Base-by-base conservation (phyloP, 1,140 invertebrate genomes). In the Cephus cinctus region DNA sequence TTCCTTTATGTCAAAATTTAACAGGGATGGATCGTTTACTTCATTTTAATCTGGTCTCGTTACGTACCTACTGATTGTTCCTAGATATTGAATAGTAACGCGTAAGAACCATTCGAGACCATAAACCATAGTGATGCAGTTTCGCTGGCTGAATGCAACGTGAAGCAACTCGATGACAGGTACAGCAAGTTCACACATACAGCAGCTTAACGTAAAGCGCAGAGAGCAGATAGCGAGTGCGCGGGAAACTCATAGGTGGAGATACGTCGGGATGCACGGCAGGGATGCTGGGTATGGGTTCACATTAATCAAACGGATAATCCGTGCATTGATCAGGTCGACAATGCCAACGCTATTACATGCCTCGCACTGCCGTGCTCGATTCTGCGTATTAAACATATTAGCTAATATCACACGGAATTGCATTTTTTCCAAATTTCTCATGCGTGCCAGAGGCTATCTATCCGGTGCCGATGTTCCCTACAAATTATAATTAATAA, bases 271-370 rank as follows among this genome's bases (percentile, higher is more conserved):
- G 18, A 42, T 34, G 49, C 22, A 34, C 23, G 20, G 49, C 22
- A 34, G 16, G 20, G n/a, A 31, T 40, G 20, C 23, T 34, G 35
- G 44, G 48, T 61, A 47, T 43, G 44, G 49, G 47, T 53, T 52
- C 44, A 36, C 54, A 54, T 67, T 67, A 66, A 67, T 64, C 65
- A 63, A 27, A 27, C 25, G 25, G 25, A n/a, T 27, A 27, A 64
- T 61, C 53, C 47, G 43, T 39, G 54, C 61, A 63, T 61, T 66
- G 63, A 67, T 55, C 59, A 54, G 51, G 36, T 40, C 54, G 50
- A 59, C 55, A 59, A 65, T 65, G 49, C 52, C 52, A 44, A 25
- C 44, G 44, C 38, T 32, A 50, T 56, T 59, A 52, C 49, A 50
- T 47, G 52, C 43, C 38, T 56, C 19, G 16, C 39, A 41, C 36